Base-by-base conservation (phyloP, 2,113 vertebrate species). In the Pteropus alecto region DNA sequence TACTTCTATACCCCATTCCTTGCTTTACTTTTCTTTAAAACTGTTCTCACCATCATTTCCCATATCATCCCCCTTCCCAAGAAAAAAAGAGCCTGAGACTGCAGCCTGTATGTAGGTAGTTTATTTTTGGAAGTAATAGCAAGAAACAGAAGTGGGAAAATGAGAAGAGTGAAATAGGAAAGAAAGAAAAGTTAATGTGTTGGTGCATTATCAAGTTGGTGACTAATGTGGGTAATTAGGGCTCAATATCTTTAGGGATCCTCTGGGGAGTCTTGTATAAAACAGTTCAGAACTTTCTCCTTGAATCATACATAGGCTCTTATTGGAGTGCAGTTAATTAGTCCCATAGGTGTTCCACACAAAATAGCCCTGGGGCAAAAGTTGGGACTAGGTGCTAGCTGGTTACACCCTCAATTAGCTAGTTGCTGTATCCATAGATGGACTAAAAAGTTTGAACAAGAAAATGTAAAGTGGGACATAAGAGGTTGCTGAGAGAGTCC, bases 1-100 rank as follows among this genome's bases (percentile, higher is more conserved):
- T 22, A 60, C 2, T 26, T 13, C n/a, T 73, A 33, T 82, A 51
- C 2, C 7, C 12, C n/a, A 87, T 73, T 90, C 4, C 14, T 19
- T 88, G 12, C 9, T 82, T 83, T 33, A 67, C 16, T 74, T 84
- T 30, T 43, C 28, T 56, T 86, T 51, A 78, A 87, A 84, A 48
- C 0, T 67, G 21, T 58, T 83, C 78, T 92, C 15, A 18, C 38
- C 15, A 85, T 67, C 1, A 3, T 91, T 76, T 96, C 5, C 15
- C 43, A n/a, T 15, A 12, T 63, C 8, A 43, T 2, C 30, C 24
- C 3, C 19, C 15, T 2, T 16, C 0, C 9, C 10, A 1, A 11
- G 8, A 22, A 13, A 38, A 63, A 22, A 68, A 38, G 12, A 38
- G 7, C 35, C 30, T 46, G 22, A 74, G 21, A 21, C 4, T 46